Percentiles rank a stretch among this genome's conserved stretches.
phyloP scores from a whole-genome alignment of 92 coral and sea anemone genomes.

The Siderastrea radians region DNA sequence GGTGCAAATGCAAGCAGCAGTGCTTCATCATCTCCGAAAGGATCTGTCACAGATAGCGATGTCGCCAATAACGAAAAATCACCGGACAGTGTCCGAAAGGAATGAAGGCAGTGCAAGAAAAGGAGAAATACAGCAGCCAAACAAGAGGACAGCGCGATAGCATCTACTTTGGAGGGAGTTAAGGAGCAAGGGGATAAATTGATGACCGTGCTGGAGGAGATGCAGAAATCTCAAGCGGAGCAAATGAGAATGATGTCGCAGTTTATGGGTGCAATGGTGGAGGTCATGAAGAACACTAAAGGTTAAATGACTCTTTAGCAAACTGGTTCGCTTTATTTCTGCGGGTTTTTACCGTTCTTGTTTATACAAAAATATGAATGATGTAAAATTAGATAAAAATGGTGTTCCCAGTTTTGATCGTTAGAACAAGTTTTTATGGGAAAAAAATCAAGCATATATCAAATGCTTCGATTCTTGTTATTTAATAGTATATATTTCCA shows the following conservation, averaged over 20 bases:
- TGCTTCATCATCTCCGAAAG: background rate
- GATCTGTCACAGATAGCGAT: background rate
- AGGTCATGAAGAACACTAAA: conserved; percentile 9
- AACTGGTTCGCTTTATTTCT: background rate
- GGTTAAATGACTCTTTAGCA: background rate
- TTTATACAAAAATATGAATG: conserved; percentile 14
- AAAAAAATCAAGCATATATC: conserved; percentile 48
- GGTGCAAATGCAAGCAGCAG: background rate
- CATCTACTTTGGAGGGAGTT: background rate
- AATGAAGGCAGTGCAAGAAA: background rate
- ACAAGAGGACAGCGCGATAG: background rate
- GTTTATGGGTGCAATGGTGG: conserved; percentile 5
- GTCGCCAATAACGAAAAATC: no score
- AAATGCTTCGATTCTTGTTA: conserved; percentile 42
- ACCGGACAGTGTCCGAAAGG: no score
- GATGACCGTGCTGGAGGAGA: background rate
- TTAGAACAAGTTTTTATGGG: conserved; percentile 35
- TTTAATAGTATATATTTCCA: conserved; percentile 47
- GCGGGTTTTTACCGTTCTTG: background rate
- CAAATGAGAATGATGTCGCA: conserved; percentile 17
- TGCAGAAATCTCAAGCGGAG: background rate
- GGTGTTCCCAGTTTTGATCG: conserved; percentile 41
- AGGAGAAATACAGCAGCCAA: background rate
- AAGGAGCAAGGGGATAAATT: background rate
- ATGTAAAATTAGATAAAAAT: conserved; percentile 30